phyloP scores from a whole-genome alignment of 1,140 invertebrate species.

The Proctacanthus coquilletti region DNA sequence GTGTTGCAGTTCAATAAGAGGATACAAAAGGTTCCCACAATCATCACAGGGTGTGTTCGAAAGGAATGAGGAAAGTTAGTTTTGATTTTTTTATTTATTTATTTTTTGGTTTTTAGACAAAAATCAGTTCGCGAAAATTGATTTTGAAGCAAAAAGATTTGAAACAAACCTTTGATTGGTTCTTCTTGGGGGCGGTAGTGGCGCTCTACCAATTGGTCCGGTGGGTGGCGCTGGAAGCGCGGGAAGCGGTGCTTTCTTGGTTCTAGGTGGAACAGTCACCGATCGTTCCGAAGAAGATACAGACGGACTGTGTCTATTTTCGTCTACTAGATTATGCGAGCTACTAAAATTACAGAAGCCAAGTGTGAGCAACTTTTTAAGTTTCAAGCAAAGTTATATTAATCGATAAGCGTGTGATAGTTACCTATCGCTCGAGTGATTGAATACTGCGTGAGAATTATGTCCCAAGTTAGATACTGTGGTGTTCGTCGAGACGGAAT shows the following conservation, averaged over 20 bases:
- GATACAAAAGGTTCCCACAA: too few species aligned
- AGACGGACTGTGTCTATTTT: conserved; percentile 3
- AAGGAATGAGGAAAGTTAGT: too few species aligned
- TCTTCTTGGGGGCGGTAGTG: conserved; percentile 4
- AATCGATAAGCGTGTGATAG: neutral
- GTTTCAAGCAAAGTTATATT: too few species aligned
- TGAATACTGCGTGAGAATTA: conserved; percentile 2
- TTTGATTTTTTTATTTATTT: too few species aligned
- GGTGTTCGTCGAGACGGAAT: too few species aligned
- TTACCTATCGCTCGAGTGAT: conserved; percentile 3
- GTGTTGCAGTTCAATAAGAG: too few species aligned
- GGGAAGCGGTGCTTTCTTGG: neutral
- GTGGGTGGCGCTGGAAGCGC: neutral
- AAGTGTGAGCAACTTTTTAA: too few species aligned
- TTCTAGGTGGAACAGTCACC: neutral
- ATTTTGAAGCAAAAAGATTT: too few species aligned
- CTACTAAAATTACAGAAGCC: too few species aligned
- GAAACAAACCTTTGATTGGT: conserved; percentile 5
- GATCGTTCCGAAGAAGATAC: conserved; percentile 1
- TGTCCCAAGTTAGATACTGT: too few species aligned
- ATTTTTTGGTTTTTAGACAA: too few species aligned
- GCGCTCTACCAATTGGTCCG: neutral
- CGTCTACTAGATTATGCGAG: conserved; percentile 1
- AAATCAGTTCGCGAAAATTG: conserved; percentile 3
- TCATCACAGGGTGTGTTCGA: too few species aligned